Evolutionary conservation across 2,797 vertebrate genomes (phyloP).

Genomic region (Acanthiza pusilla): DNA sequence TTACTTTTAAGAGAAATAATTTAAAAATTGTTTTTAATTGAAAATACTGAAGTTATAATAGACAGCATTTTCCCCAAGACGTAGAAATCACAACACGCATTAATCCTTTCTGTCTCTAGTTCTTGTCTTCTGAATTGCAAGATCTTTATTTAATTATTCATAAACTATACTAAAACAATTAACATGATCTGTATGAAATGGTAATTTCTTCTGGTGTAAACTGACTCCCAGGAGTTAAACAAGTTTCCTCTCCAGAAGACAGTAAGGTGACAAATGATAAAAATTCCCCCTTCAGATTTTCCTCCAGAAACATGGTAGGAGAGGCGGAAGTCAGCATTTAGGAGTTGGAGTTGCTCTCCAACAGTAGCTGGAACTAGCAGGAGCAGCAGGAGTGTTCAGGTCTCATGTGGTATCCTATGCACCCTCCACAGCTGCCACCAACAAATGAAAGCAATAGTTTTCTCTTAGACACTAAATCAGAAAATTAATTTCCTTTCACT

Average conservation of each 20-base stretch:
- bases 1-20: slow-evolving; percentile 3
- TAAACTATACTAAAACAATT: background rate
- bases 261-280: background rate
- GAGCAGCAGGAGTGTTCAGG: background rate
- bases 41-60: background rate
- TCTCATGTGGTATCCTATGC: background rate
- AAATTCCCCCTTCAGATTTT: background rate
- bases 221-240: background rate
- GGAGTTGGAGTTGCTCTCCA: background rate
- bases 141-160: background rate
- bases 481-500: background rate
- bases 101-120: background rate
- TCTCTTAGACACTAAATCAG: background rate
- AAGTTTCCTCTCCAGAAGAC: background rate
- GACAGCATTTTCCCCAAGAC: background rate
- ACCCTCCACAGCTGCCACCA: background rate
- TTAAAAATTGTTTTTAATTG: background rate
- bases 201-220: background rate
- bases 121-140: background rate
- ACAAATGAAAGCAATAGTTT: background rate
- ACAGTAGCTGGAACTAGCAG: background rate
- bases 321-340: background rate
- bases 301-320: background rate
- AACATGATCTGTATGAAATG: background rate
- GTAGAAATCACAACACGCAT: background rate